A percentile compares a stretch with the other conserved stretches of the same genome.
phyloP scores from a whole-genome alignment of 2,797 vertebrate species.

The Pteronotus mesoamericanus region DNA sequence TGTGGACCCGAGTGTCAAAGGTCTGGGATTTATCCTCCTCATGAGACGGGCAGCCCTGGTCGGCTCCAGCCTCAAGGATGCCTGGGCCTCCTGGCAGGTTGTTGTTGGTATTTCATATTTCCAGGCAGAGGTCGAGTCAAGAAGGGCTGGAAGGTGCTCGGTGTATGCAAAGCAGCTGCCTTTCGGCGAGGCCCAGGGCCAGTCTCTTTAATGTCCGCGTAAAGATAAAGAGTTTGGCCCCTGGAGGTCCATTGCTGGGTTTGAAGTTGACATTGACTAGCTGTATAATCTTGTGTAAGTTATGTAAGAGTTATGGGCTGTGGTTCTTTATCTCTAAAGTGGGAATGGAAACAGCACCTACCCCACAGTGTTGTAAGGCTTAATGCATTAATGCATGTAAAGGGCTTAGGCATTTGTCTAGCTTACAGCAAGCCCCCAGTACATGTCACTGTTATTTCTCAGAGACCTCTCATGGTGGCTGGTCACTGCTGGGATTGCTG shows the following conservation, averaged over 20 bases:
- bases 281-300: background rate
- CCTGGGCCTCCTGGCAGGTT: background rate
- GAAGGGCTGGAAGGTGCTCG: background rate
- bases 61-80: background rate
- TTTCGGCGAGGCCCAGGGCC: background rate
- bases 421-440: background rate
- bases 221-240: background rate
- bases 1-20: background rate
- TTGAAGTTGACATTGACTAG: background rate
- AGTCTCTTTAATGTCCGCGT: background rate
- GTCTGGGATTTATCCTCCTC: background rate
- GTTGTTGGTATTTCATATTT: background rate
- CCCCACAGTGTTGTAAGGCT: background rate
- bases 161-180: background rate
- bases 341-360: background rate
- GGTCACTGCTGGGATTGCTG: rapidly evolving
- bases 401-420: background rate
- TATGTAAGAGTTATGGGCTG: background rate
- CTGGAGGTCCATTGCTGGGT: background rate
- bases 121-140: background rate
- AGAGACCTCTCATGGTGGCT: background rate
- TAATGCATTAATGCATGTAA: rapidly evolving
- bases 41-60: background rate
- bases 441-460: background rate
- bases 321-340: background rate